These are phyloP conservation scores for Perizoma flavofasciatum DNA, from an alignment of 2,888 invertebrate genomes.

Conservation along the genomic window DNA sequence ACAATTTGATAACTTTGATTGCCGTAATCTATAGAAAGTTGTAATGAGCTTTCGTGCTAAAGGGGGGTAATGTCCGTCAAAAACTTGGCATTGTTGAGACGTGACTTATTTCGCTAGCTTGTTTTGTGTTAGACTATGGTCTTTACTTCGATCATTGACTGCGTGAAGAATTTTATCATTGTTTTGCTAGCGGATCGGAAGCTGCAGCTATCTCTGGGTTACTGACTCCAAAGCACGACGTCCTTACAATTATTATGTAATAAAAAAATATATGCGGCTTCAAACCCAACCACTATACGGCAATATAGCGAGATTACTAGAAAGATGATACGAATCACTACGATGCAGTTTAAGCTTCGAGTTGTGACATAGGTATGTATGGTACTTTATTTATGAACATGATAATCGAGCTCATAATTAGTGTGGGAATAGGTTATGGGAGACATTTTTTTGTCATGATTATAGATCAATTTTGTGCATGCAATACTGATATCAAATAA, in stretches of 20 bases:
- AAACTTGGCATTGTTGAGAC: slow-evolving; percentile 38
- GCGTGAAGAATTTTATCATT: slow-evolving; percentile 65
- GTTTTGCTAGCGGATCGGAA: slow-evolving; percentile 51
- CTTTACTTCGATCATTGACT: slow-evolving; percentile 52
- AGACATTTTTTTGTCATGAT: slow-evolving; percentile 13
- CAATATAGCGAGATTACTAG: slow-evolving; percentile 51
- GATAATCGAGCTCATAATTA: slow-evolving; percentile 19
- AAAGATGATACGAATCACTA: slow-evolving; percentile 42
- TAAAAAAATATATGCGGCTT: slow-evolving; percentile 65
- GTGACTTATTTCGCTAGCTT: slow-evolving; percentile 53
- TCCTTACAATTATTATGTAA: slow-evolving; percentile 68
- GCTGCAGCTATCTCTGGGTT: slow-evolving; percentile 60
- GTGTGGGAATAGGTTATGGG: slow-evolving; percentile 27
- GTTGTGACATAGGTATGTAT: slow-evolving; percentile 7
- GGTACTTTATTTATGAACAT: slow-evolving; percentile 4
- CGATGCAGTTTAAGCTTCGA: slow-evolving; percentile 29
- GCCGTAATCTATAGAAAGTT: slow-evolving; percentile 38
- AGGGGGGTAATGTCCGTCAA: slow-evolving; percentile 54
- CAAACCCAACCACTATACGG: slow-evolving; percentile 49
- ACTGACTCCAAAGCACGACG: slow-evolving; percentile 63
- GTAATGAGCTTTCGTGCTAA: slow-evolving; percentile 44
- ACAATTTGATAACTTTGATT: slow-evolving; percentile 38
- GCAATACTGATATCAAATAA: slow-evolving; percentile 18
- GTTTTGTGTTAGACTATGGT: slow-evolving; percentile 6
- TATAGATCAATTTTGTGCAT: slow-evolving; percentile 18